These are phyloP conservation scores for Lacanobia wlatinum DNA, from an alignment of 2,888 invertebrate species.

Conservation along the genomic window DNA sequence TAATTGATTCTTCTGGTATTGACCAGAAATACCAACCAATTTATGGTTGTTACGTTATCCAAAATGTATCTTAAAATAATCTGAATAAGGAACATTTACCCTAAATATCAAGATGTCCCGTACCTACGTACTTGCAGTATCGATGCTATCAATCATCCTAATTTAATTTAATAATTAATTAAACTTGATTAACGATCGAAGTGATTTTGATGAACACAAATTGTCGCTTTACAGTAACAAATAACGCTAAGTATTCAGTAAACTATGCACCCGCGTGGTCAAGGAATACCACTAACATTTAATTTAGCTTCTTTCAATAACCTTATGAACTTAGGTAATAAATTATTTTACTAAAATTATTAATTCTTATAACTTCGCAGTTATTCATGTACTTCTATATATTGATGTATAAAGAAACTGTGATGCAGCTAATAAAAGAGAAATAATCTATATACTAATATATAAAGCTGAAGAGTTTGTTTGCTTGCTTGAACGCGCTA, in stretches of 20 bases:
- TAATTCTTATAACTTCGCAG: background rate
- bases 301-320: constrained; percentile 51
- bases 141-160: background rate
- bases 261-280: constrained; percentile 53
- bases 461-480: no score
- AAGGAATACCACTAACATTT: constrained; percentile 72
- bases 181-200: constrained; percentile 9
- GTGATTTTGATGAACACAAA: background rate
- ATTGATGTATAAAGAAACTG: background rate
- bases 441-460: no score
- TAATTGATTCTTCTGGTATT: no score
- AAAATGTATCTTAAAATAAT: no score
- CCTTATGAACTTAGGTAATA: constrained; percentile 31
- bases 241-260: constrained; percentile 32
- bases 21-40: no score
- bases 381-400: background rate
- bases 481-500: no score
- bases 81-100: no score
- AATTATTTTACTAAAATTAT: constrained; percentile 25
- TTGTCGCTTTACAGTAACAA: background rate
- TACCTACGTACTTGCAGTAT: no score
- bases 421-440: background rate
- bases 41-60: no score
- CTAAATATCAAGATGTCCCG: no score
- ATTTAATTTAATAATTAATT: constrained; percentile 2